These are phyloP conservation scores for Raphicerus campestris DNA, from an alignment of 2,113 vertebrate genomes.

Conservation along the genomic window DNA sequence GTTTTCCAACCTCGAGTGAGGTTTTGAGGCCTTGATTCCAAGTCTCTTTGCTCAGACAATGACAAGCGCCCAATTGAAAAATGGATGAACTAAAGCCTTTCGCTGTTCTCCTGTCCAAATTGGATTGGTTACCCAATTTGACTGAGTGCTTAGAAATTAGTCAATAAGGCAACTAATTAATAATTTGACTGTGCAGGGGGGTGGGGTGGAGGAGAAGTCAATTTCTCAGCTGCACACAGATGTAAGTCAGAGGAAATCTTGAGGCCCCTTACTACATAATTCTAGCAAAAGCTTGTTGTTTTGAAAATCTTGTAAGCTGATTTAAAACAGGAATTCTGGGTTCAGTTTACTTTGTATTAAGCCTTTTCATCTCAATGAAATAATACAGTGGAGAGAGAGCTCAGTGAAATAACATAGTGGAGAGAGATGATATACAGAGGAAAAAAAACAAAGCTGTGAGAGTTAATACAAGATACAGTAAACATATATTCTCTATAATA, in stretches of 20 bases:
- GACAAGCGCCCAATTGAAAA: slow-evolving; percentile 18
- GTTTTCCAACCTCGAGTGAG: not conserved
- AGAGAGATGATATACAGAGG: not conserved
- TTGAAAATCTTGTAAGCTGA: not conserved
- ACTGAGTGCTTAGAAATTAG: slow-evolving; percentile 73
- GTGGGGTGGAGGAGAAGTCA: not conserved
- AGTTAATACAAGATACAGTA: not conserved
- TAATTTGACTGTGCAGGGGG: slow-evolving; percentile 25
- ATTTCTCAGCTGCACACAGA: not conserved
- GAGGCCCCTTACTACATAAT: rapidly evolving
- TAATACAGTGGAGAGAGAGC: not conserved
- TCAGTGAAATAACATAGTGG: not conserved
- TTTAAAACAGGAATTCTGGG: not conserved
- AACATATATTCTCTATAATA: too few species aligned
- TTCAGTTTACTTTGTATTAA: not conserved
- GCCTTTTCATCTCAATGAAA: not conserved
- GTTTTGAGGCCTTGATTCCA: not conserved
- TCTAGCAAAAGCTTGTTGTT: not conserved
- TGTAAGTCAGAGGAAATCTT: not conserved
- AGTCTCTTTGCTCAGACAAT: not conserved
- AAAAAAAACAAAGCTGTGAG: not conserved
- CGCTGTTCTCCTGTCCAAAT: slow-evolving; percentile 3
- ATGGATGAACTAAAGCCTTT: slow-evolving; percentile 37
- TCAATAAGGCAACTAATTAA: slow-evolving; percentile 73
- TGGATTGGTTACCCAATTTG: slow-evolving; percentile 60